Evolutionary conservation across 2,797 vertebrate species (phyloP), one percentile per base, ranked within the genome.

Genomic region (Propithecus deckenii): DNA sequence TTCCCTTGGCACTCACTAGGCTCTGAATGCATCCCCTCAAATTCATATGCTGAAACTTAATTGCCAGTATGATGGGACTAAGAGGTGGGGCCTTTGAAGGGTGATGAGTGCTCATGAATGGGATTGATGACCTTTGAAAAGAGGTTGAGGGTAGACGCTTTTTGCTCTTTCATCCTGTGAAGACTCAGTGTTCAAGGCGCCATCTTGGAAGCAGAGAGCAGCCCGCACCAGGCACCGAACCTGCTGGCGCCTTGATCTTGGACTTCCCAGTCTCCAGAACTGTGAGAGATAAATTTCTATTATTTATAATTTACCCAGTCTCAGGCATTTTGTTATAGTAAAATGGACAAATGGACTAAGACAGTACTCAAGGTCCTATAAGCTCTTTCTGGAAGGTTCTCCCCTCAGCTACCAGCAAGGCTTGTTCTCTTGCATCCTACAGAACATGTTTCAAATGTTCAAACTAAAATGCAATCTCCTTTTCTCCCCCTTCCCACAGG

Each of bases 361-460:
- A 11, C 2, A 63, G 13, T 32, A 18, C 43, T 81, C 7, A 57
- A 41, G n/a, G 43, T 35, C 43, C 18, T 23, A 20, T 6, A 25
- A 28, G 17, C 32, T 38, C 35, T 86, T 86, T 87, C 48, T 17
- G 41, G 84, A 80, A 74, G 18, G 25, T n/a, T 72, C 35, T 80
- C 55, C 32, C 13, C 52, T 61, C 6, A 48, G 28, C 43, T 30
- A 23, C 8, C 28, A 43, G 63, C 41, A 84, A 91, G 30, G 8
- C 46, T 69, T 22, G 12, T 28, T 95, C 30, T 25, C 46, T 28
- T 32, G 18, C n/a, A 8, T 59, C 55, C 71, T 88, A 38, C 23
- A 91, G 71, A 83, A 71, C 15, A 17, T 43, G 63, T 38, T 94
- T 89, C 88, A n/a, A n/a, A 69, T 20, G 20, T 46, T 69, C 80